A percentile compares a stretch with the other conserved stretches of the same genome.
Evolutionary conservation across 2,113 vertebrate species (phyloP).

Genomic region (Epinephelus fuscoguttatus): DNA sequence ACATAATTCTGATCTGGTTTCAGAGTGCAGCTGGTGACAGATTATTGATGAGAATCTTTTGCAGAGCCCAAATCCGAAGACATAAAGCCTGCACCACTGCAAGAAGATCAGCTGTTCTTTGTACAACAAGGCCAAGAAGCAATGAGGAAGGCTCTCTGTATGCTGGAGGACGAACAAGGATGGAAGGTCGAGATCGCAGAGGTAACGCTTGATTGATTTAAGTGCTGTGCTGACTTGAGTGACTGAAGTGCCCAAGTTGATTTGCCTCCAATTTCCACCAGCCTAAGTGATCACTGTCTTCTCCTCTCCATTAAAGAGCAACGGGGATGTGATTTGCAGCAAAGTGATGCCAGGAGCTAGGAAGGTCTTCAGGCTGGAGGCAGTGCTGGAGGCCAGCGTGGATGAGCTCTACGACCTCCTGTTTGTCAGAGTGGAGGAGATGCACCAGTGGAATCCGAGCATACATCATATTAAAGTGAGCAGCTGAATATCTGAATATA

Average conservation of each 20-base stretch:
- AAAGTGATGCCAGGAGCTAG: conserved; percentile 72
- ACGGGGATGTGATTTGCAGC: conserved; percentile 81
- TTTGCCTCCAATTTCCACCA: neutral
- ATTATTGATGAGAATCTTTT: neutral
- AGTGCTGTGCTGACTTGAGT: neutral
- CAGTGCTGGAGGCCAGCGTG: conserved; percentile 77
- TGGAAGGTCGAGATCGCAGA: conserved; percentile 79
- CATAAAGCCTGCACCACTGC: neutral
- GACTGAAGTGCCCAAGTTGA: neutral
- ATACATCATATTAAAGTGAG: conserved; percentile 83
- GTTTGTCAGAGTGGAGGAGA: conserved; percentile 85
- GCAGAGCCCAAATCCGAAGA: conserved; percentile 53
- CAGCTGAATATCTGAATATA: neutral
- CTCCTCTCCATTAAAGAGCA: conserved; percentile 62
- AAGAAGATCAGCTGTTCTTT: conserved; percentile 68
- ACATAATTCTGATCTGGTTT: neutral
- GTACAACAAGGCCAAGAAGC: conserved; percentile 78
- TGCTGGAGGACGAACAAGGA: conserved; percentile 76
- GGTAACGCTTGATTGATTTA: conserved; percentile 64
- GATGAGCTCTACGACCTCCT: conserved; percentile 81
- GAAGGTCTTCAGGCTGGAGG: conserved; percentile 86
- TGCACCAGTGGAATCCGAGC: conserved; percentile 87
- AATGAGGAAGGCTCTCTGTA: conserved; percentile 79
- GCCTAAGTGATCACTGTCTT: neutral
- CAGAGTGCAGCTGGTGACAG: neutral